phyloP scores from a whole-genome alignment of 2,888 invertebrate species.

The Sminthurinus aureus region DNA sequence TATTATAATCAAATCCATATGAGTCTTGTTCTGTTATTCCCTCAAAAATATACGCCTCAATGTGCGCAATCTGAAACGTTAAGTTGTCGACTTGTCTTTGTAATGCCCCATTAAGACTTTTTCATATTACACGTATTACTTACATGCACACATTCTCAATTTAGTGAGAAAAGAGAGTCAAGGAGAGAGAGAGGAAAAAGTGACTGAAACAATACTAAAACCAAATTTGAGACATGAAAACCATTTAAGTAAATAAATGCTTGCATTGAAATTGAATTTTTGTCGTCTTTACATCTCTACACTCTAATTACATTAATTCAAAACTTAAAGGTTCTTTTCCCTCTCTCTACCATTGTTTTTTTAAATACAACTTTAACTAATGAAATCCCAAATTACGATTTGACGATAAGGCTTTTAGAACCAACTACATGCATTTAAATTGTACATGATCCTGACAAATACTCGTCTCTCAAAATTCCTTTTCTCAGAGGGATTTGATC shows the following conservation, averaged over 20 bases:
- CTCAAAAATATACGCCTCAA: conserved; percentile 18
- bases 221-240: conserved; percentile 15
- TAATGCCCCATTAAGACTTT: background rate
- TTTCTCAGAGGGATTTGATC: background rate
- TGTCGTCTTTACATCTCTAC: background rate
- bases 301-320: conserved; percentile 20
- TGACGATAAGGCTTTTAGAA: background rate
- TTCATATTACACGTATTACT: background rate
- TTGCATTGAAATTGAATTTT: conserved; percentile 5
- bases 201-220: conserved; percentile 14
- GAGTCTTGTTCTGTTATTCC: background rate
- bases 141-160: background rate
- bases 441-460: background rate
- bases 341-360: conserved; percentile 16
- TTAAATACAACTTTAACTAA: background rate
- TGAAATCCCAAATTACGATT: background rate
- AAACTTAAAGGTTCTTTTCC: conserved; percentile 5
- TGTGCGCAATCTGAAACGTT: background rate
- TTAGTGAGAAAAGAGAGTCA: background rate
- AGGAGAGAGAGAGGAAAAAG: background rate
- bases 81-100: background rate
- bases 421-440: background rate
- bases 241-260: conserved; percentile 26
- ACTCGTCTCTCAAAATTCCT: background rate
- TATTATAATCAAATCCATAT: conserved; percentile 36